Conservation (phyloP, 2,797 vertebrate genomes). For the Anabas testudineus region DNA sequence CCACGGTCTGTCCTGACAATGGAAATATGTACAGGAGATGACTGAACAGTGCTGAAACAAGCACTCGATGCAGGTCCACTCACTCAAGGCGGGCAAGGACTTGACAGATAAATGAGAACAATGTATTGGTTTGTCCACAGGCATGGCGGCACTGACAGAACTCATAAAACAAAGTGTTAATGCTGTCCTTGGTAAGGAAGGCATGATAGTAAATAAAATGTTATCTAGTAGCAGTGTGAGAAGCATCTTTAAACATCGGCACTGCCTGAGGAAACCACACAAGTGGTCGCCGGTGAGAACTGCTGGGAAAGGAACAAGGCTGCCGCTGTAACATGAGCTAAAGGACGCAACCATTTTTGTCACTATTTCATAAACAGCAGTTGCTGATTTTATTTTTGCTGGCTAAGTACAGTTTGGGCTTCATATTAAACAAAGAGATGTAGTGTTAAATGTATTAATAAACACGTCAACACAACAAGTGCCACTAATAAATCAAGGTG, state of each 20-base stretch:
- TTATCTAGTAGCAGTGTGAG: constrained; percentile 30
- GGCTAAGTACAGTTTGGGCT: constrained; percentile 9
- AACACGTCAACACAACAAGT: constrained; percentile 28
- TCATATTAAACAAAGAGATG: constrained; percentile 11
- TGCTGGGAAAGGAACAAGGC: constrained; percentile 33
- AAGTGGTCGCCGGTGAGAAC: constrained; percentile 29
- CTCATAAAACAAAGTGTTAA: constrained; percentile 69
- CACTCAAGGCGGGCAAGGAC: constrained; percentile 37
- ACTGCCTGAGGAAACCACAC: constrained; percentile 24
- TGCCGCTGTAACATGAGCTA: not conserved
- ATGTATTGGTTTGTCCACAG: constrained; percentile 60
- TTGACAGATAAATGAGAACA: constrained; percentile 68
- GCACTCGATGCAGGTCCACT: constrained; percentile 26
- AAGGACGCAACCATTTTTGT: constrained; percentile 17
- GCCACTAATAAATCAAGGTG: constrained; percentile 23
- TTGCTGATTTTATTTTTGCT: not conserved
- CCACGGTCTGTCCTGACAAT: constrained; percentile 39
- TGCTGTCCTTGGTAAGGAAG: constrained; percentile 49
- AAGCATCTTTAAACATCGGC: constrained; percentile 44
- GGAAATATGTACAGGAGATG: constrained; percentile 53
- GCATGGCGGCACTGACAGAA: constrained; percentile 58
- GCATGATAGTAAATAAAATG: constrained; percentile 68
- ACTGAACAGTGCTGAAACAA: constrained; percentile 47
- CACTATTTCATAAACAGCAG: constrained; percentile 5
- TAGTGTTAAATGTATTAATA: constrained; percentile 39